Conservation (phyloP, 2,888 invertebrate genomes). For the Ashinkailepas kermadecensis region DNA sequence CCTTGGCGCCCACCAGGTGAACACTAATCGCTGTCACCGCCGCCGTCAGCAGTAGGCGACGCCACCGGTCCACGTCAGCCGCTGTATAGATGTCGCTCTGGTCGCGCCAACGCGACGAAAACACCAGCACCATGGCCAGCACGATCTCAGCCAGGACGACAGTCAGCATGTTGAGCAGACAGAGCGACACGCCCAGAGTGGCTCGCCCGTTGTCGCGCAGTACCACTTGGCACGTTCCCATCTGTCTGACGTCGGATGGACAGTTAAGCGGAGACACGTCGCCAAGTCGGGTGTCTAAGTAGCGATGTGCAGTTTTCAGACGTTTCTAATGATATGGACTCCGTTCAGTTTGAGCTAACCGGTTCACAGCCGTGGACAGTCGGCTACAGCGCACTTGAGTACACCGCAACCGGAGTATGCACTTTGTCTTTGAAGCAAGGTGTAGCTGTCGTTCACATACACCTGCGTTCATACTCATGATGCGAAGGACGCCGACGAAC, state of each 20-base stretch:
- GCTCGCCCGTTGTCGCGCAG: not conserved
- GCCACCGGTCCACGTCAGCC: not conserved
- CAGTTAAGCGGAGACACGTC: too few species aligned
- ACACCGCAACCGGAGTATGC: too few species aligned
- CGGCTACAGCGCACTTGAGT: too few species aligned
- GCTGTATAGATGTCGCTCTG: not conserved
- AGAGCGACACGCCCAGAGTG: not conserved
- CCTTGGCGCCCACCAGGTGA: not conserved
- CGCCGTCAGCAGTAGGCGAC: not conserved
- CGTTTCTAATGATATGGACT: too few species aligned
- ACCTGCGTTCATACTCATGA: too few species aligned
- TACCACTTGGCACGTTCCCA: not conserved
- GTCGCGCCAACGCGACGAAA: not conserved
- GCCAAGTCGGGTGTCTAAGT: too few species aligned
- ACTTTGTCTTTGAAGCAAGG: too few species aligned
- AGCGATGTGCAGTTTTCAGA: too few species aligned
- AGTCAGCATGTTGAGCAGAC: not conserved
- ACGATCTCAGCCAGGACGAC: not conserved
- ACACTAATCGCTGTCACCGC: not conserved
- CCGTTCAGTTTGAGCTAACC: too few species aligned
- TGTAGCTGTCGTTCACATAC: too few species aligned
- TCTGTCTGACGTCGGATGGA: not conserved
- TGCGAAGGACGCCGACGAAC: too few species aligned
- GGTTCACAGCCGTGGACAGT: too few species aligned
- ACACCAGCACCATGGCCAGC: not conserved